phyloP scores from a whole-genome alignment of 2,113 vertebrate genomes.

The Ranitomeya variabilis region DNA sequence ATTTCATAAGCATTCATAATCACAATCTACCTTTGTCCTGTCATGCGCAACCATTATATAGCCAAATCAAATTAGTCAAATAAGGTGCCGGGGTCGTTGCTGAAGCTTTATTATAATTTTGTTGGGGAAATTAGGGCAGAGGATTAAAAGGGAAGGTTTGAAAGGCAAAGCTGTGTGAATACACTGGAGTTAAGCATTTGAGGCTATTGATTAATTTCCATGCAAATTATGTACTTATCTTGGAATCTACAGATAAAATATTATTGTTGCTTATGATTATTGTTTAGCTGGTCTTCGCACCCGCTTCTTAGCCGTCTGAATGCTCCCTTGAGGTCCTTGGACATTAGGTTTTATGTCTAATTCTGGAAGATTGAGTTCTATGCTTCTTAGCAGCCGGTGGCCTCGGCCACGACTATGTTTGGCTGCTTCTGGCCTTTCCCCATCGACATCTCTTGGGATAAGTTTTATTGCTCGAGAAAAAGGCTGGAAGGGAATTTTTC shows the following conservation, averaged over 20 bases:
- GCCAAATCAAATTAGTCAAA: conserved; percentile 12
- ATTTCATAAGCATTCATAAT: neutral
- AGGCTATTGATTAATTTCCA: neutral
- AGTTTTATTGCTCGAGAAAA: no score
- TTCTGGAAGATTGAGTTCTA: neutral
- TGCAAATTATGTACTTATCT: neutral
- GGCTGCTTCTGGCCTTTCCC: neutral
- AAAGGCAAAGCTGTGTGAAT: neutral
- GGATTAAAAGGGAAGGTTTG: neutral
- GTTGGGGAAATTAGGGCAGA: neutral
- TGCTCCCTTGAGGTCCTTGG: neutral
- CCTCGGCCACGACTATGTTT: no score
- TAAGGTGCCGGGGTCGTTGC: neutral
- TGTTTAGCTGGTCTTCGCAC: neutral
- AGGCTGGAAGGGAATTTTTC: no score
- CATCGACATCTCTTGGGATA: neutral
- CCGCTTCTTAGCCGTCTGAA: neutral
- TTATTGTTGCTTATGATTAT: neutral
- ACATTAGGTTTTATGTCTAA: neutral
- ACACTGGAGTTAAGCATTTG: neutral
- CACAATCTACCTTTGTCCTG: neutral
- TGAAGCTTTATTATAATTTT: conserved; percentile 37
- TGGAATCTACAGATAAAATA: neutral
- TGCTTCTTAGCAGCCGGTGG: neutral
- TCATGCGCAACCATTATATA: neutral